Base-by-base conservation (phyloP, 2,797 vertebrate genomes). In the Graptemys geographica region DNA sequence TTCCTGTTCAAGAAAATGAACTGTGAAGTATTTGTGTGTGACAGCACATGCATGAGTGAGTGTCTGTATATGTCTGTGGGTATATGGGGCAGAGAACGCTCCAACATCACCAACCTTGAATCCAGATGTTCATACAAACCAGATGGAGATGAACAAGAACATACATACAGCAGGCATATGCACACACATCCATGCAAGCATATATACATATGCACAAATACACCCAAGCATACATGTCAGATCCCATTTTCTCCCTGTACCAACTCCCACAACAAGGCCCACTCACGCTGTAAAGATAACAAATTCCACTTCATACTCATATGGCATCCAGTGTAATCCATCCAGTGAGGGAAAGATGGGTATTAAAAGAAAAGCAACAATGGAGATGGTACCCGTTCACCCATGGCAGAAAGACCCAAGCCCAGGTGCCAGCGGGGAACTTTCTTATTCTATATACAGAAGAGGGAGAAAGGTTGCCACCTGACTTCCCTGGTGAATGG, bases 371-470 rank as follows among this genome's bases (percentile, higher is more conserved):
- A 97, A 97, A 95, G 94, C 93, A 93, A 93, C 78, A 91, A 94
- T 97, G 96, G 95, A 95, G 87, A 97, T 97, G 96, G 94, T 87
- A 96, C 84, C 41, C 62, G 90, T 96, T 95, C 94, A 95, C 91
- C 95, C 95, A 94, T 94, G 90, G 93, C 95, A 96, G 93, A 94
- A 96, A 94, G 95, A 95, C 92, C 82, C 27, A 5, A 93, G 96
- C 94, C 94, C 93, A 93, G 93, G 95, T 96, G 95, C 95, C 96
- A 96, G 95, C 92, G 88, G 94, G 79, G 94, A 95, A 97, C 96
- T 92, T 86, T 90, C 91, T 96, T 97, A 97, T 97, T 97, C 97
- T 97, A 97, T 97, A 97, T 97, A 97, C 95, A 95, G 96, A 84
- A 96, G 92, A 95, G 81, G 95, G 96, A 93, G 93, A 96, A 89